Evolutionary conservation across 2,797 vertebrate species (phyloP), one percentile per base, ranked within the genome.

Genomic region (Rhinoraja longicauda): DNA sequence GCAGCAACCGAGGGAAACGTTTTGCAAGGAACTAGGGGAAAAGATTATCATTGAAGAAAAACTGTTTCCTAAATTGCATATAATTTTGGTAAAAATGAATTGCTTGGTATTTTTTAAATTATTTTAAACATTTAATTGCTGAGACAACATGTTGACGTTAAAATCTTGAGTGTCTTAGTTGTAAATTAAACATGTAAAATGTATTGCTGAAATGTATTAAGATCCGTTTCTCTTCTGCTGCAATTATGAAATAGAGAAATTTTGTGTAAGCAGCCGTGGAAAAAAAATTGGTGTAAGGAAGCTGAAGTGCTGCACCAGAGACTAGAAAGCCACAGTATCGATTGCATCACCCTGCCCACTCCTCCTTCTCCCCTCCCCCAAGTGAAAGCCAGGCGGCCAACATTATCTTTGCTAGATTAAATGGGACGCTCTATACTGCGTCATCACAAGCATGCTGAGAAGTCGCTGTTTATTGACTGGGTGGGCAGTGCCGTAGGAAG

Each of bases 301-400:
- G 93, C 93, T 86, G 93, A 93, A 93, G 94, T 84, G 93, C 94
- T 67, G 88, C 67, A 73, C 93, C 13, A 92, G 75, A 93, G 93
- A 94, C 93, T 92, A 36, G 26, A 70, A 45, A 93, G 93, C 90
- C 84, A 21, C 53, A 59, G 64, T 29, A 26, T 90, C 93, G 93
- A 94, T 95, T 93, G 94, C 95, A 93, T 94, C 95, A 94, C 94
- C 94, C 92, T 93, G 93, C 93, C 84, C 12, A 39, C 67, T 45
- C 26, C 24, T 72, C 67, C 36, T n/a, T 26, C 39, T 39, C 70
- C 70, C 70, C 29, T 70, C 67, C 72, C 90, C 36, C 90, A 53
- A 53, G 36, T 39, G 72, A 75, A 75, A 92, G 94, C 90, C 93
- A 94, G 73, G 93, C 94, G 95, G 93, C 94, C 93, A 59, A 93